Evolutionary conservation across 2,888 invertebrate species (phyloP).

Genomic region (Blomia tropicalis): DNA sequence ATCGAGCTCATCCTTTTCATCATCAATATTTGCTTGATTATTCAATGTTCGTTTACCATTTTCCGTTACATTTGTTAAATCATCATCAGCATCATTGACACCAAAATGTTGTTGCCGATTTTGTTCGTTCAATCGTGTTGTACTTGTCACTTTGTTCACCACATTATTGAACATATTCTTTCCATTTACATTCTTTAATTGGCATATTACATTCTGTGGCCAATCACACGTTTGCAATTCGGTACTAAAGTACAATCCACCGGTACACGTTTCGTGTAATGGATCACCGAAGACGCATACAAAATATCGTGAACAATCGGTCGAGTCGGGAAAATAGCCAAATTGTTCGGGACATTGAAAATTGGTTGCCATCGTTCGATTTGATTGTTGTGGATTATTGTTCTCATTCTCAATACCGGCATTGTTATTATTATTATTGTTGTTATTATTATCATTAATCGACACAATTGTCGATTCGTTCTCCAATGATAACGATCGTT

Average conservation of each 20-base stretch:
- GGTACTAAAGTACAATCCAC: conserved; percentile 85
- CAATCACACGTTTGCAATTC: conserved; percentile 90
- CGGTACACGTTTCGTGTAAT: conserved; percentile 74
- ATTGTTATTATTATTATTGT: neutral
- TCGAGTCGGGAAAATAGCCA: conserved; percentile 79
- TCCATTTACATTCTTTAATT: neutral
- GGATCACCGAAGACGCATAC: conserved; percentile 88
- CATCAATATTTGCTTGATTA: neutral
- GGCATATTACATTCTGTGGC: conserved; percentile 80
- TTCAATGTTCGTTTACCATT: neutral
- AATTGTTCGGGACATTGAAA: conserved; percentile 69
- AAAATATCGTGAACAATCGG: conserved; percentile 79
- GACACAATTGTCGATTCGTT: too few species aligned
- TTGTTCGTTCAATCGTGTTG: neutral
- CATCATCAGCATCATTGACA: conserved; percentile 2
- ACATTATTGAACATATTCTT: too few species aligned
- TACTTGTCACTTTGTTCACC: neutral
- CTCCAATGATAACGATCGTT: neutral
- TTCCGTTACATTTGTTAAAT: neutral
- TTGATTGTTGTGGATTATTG: neutral
- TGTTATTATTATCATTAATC: neutral
- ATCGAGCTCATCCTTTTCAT: neutral
- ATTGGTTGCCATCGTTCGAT: neutral
- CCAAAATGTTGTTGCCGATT: neutral
- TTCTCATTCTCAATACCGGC: too few species aligned